A percentile compares a stretch with the other conserved stretches of the same genome.
Evolutionary conservation across 2,888 invertebrate species (phyloP).

Genomic region (Eueremaeus valkanovi): DNA sequence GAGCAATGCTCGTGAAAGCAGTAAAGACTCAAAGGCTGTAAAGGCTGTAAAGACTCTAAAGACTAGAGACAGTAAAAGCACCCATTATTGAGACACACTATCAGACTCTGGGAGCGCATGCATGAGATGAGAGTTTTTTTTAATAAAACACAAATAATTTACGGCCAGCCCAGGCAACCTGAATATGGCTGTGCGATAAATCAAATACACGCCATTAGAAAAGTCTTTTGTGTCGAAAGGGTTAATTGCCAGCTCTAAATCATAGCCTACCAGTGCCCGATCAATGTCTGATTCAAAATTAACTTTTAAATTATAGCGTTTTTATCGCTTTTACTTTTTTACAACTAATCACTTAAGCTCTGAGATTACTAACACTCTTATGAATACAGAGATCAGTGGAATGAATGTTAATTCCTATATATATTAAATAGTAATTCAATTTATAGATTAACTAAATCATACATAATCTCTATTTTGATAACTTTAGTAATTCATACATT

Average conservation of each 20-base stretch:
- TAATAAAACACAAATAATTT: constrained; percentile 1
- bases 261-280: not conserved
- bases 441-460: constrained; percentile 10
- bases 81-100: constrained; percentile 31
- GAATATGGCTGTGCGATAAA: constrained; percentile 20
- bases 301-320: constrained; percentile 29
- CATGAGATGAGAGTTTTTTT: not conserved
- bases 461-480: constrained; percentile 29
- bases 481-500: constrained; percentile 25
- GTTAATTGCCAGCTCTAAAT: constrained; percentile 34
- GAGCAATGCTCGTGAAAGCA: constrained; percentile 17
- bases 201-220: constrained; percentile 30
- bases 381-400: constrained; percentile 17
- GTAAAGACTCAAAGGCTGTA: not conserved
- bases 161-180: constrained; percentile 28
- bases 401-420: no score
- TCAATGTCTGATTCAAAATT: constrained; percentile 7
- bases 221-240: constrained; percentile 34
- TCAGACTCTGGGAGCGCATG: not conserved
- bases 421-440: constrained; percentile 31
- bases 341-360: constrained; percentile 26
- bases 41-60: not conserved
- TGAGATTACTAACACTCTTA: constrained; percentile 18
- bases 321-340: constrained; percentile 29
- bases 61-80: not conserved